phyloP scores from a whole-genome alignment of 1,140 invertebrate species.

The Brachionus angularis region DNA sequence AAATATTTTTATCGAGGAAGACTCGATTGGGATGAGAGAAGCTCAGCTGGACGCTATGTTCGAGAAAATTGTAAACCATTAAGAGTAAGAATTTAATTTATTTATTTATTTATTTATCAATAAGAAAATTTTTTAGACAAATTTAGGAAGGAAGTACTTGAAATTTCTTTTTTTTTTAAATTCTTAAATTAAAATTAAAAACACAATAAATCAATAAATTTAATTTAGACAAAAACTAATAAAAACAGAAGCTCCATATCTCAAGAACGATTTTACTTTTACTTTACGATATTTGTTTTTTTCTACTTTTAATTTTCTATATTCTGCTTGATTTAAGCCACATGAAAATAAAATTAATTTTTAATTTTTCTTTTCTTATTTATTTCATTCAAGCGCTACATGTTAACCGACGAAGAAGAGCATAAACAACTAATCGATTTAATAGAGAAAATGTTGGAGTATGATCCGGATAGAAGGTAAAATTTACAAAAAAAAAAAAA shows the following conservation, averaged over 20 bases:
- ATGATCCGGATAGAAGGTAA: conserved; percentile 69
- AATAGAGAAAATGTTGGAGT: conserved; percentile 90
- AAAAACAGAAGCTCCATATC: not conserved
- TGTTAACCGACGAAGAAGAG: conserved; percentile 73
- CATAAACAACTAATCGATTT: conserved; percentile 88
- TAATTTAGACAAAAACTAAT: conserved; percentile 5
- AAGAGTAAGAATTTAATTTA: conserved; percentile 64
- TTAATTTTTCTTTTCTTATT: not conserved
- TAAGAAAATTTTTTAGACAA: not conserved
- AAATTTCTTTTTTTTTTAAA: no score
- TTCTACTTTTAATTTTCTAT: no score
- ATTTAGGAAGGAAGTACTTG: not conserved
- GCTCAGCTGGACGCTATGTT: conserved; percentile 54
- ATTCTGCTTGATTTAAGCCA: conserved; percentile 4
- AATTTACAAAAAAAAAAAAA: no score
- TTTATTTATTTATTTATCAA: conserved; percentile 2
- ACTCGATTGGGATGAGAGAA: conserved; percentile 57
- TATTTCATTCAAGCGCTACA: conserved; percentile 77
- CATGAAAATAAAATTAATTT: not conserved
- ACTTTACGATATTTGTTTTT: no score
- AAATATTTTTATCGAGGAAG: conserved; percentile 57
- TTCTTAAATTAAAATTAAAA: no score
- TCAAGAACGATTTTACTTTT: no score
- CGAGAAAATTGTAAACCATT: conserved; percentile 88
- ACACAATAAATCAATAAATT: no score